Evolutionary conservation across 2,797 vertebrate species (phyloP), one percentile per base, ranked within the genome.

Genomic region (Aulostomus chinensis): DNA sequence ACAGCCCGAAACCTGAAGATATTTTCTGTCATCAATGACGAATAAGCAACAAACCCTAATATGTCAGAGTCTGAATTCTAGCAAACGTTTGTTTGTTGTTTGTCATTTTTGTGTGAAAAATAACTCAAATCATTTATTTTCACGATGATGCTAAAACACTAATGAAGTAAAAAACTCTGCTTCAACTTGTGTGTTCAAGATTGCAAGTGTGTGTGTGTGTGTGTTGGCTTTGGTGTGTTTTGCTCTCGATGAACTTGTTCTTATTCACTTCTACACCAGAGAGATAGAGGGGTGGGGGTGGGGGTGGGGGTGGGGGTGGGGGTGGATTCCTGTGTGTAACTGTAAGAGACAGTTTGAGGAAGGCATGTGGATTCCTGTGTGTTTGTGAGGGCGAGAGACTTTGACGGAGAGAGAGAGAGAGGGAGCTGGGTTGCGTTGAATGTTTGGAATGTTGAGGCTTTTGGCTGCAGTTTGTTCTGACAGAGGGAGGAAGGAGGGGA

Each of bases 401-500:
- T 57, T 33, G 31, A 65, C 60, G 64, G 18, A 54, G 49, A 53
- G 31, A 22, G 43, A 21, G 33, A 7, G 40, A 7, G 20, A 5
- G 28, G 25, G 33, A 15, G 47, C 58, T 64, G 68, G 64, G 77
- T 85, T 86, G 82, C 82, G 71, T 84, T 81, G 80, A 85, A 84
- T 84, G 80, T 80, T 58, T 63, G 79, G 83, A 84, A 86, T 86
- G 78, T 80, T 78, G 78, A 75, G 80, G 82, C 67, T 86, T 82
- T 75, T 76, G 73, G 71, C 76, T 76, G 18, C 40, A 13, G 61
- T 69, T 54, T 41, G 68, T 50, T 79, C 78, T 80, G 77, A 73
- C n/a, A 17, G 50, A 55, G 64, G 55, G 47, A 49, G 63, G 49
- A 51, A 50, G 61, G 46, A 39, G 49, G 58, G 46, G 36, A 43